These are phyloP conservation scores for Xerus inauris DNA, from an alignment of 2,113 vertebrate species.

Conservation along the genomic window DNA sequence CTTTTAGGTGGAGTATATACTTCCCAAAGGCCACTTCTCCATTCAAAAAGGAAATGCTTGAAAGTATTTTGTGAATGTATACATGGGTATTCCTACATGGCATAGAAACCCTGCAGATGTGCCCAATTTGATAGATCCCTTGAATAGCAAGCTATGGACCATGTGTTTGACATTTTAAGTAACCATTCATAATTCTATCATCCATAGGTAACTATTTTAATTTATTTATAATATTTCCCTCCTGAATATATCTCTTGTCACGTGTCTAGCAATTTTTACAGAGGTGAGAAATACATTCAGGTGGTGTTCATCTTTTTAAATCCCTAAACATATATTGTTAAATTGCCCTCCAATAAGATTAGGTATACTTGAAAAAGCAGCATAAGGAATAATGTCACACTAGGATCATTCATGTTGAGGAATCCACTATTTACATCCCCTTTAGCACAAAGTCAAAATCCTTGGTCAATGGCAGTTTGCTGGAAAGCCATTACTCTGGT, in stretches of 20 bases:
- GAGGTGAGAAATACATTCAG: not conserved
- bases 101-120: not conserved
- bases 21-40: not conserved
- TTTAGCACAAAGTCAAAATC: not conserved
- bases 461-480: not conserved
- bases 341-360: not conserved
- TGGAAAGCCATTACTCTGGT: not conserved
- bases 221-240: not conserved
- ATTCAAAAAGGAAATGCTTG: not conserved
- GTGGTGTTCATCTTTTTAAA: not conserved
- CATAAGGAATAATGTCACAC: too few species aligned
- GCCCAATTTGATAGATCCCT: not conserved
- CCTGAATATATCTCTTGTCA: not conserved
- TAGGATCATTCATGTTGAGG: too few species aligned
- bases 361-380: too few species aligned
- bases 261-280: not conserved
- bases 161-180: not conserved
- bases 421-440: not conserved
- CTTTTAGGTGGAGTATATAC: not conserved
- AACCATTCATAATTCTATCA: not conserved
- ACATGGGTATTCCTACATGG: not conserved
- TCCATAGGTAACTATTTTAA: not conserved
- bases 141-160: not conserved
- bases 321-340: not conserved
- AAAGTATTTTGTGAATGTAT: not conserved